A percentile compares a stretch with the other conserved stretches of the same genome.
Conservation (phyloP, 2,797 vertebrate genomes). For the Myotis myotis region DNA sequence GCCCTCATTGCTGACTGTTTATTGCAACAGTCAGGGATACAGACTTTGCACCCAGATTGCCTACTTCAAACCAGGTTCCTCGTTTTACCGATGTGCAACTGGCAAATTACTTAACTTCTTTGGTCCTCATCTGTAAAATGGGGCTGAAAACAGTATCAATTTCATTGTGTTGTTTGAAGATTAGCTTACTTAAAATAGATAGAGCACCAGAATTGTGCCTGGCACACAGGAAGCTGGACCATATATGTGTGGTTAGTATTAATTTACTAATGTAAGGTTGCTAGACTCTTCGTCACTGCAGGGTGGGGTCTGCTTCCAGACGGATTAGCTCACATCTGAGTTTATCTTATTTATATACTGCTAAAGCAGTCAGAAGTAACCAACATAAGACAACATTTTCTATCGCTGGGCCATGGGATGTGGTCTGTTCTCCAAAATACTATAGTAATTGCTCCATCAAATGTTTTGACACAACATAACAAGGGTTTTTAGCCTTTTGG, state of each 20-base stretch:
- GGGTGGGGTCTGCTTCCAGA: not conserved
- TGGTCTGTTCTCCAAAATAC: not conserved
- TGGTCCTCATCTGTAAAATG: not conserved
- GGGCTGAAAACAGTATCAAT: not conserved
- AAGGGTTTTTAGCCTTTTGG: not conserved
- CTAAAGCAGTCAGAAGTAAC: not conserved
- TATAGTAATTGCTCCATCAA: not conserved
- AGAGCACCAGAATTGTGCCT: not conserved
- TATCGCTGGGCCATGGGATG: not conserved
- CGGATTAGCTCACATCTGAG: not conserved
- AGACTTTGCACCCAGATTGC: not conserved
- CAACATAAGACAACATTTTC: not conserved
- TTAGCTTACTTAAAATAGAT: not conserved
- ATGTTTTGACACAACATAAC: not conserved
- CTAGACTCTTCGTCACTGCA: not conserved
- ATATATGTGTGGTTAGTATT: not conserved
- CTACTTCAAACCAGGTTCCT: not conserved
- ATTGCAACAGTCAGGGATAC: not conserved
- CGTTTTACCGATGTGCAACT: not conserved
- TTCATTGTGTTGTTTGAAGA: not conserved
- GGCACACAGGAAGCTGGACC: not conserved
- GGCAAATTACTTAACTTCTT: not conserved
- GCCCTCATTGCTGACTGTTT: not conserved
- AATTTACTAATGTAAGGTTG: not conserved
- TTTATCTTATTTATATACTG: not conserved